Conservation (phyloP, 2,113 vertebrate genomes). For the Aspidoscelis tigris region DNA sequence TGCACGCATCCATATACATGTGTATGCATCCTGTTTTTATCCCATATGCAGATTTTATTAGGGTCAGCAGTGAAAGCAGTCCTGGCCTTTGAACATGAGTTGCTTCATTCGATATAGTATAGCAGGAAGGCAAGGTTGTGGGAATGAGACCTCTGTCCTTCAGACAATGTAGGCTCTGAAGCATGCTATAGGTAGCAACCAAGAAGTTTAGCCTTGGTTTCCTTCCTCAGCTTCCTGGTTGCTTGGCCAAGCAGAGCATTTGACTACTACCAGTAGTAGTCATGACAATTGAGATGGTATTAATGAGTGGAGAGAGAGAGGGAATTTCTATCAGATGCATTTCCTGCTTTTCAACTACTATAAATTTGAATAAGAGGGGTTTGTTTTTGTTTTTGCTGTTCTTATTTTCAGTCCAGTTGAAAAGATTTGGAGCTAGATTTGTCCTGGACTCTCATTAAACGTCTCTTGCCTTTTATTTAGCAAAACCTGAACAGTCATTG, state of each 20-base stretch:
- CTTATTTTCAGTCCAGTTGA: too few relatives aligned
- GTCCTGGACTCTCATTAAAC: background rate
- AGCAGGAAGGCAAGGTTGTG: conserved; percentile 38
- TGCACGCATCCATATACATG: too few relatives aligned
- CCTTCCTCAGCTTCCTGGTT: conserved; percentile 34
- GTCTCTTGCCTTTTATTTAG: too few relatives aligned
- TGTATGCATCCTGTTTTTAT: too few relatives aligned
- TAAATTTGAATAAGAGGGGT: background rate
- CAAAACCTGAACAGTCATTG: too few relatives aligned
- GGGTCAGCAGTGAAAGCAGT: conserved; percentile 23
- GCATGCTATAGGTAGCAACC: conserved; percentile 23
- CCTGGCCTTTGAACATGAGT: background rate
- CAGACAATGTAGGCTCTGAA: conserved; percentile 20
- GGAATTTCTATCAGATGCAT: background rate
- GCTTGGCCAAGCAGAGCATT: conserved; percentile 3
- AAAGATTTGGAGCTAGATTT: background rate
- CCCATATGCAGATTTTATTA: background rate
- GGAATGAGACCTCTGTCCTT: conserved; percentile 35
- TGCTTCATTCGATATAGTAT: conserved; percentile 15
- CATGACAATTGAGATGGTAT: background rate
- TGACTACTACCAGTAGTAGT: background rate
- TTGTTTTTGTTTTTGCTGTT: too few relatives aligned
- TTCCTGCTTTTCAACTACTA: background rate
- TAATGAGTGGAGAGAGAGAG: background rate
- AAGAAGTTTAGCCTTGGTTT: conserved; percentile 31